These are phyloP conservation scores for Anastatus disparis DNA, from an alignment of 1,140 invertebrate genomes.

Conservation along the genomic window DNA sequence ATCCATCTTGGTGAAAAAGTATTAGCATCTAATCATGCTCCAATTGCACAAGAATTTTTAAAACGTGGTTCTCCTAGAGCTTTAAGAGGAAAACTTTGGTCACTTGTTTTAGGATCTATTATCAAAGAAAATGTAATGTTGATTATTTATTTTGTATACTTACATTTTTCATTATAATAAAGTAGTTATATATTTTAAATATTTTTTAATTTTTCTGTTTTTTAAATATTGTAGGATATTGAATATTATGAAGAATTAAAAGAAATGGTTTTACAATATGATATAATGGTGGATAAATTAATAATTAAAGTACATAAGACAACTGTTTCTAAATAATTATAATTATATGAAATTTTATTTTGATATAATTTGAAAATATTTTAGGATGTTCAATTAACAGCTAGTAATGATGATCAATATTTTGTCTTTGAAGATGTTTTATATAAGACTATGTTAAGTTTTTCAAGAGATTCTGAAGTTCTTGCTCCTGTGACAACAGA, in stretches of 20 bases:
- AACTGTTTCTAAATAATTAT: not conserved
- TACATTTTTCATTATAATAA: slow-evolving; percentile 14
- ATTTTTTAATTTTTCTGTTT: slow-evolving; percentile 37
- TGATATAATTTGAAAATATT: too few relatives aligned
- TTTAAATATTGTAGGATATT: slow-evolving; percentile 73
- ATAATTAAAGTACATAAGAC: slow-evolving; percentile 81
- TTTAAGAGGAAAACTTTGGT: slow-evolving; percentile 82
- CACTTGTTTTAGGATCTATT: slow-evolving; percentile 81
- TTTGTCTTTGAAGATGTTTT: slow-evolving; percentile 97
- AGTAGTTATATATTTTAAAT: slow-evolving; percentile 14
- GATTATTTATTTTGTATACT: slow-evolving; percentile 30
- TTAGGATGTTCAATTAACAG: slow-evolving; percentile 92
- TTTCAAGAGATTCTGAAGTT: slow-evolving; percentile 88
- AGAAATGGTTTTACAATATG: slow-evolving; percentile 85
- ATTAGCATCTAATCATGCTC: slow-evolving; percentile 75
- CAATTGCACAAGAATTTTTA: slow-evolving; percentile 83
- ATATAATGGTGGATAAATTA: slow-evolving; percentile 92
- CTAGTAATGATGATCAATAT: slow-evolving; percentile 97
- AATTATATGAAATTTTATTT: not conserved
- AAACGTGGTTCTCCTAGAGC: slow-evolving; percentile 86
- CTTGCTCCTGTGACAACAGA: slow-evolving; percentile 74
- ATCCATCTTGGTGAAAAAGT: slow-evolving; percentile 76
- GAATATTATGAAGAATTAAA: slow-evolving; percentile 87
- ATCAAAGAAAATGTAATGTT: slow-evolving; percentile 72
- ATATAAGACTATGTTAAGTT: slow-evolving; percentile 94